phyloP scores from a whole-genome alignment of 2,888 invertebrate species.

The Archaeoteleia sp. region DNA sequence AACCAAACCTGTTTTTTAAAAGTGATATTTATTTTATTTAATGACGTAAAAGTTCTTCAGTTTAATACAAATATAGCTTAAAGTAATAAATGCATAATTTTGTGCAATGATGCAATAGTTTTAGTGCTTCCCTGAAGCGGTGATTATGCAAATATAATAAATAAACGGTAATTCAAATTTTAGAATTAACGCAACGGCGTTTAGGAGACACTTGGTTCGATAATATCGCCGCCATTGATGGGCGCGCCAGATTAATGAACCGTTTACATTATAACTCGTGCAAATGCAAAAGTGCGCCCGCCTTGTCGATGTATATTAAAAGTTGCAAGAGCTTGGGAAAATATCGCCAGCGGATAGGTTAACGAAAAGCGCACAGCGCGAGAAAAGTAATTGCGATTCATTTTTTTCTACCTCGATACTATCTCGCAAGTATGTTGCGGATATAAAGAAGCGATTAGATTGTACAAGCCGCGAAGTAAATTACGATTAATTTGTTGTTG shows the following conservation, averaged over 20 bases:
- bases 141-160: constrained; percentile 45
- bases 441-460: constrained; percentile 2
- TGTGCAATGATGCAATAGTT: too few species aligned
- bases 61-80: too few species aligned
- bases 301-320: neutral
- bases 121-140: too few species aligned
- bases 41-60: too few species aligned
- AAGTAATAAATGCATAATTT: too few species aligned
- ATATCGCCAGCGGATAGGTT: constrained; percentile 18
- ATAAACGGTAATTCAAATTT: constrained; percentile 23
- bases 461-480: neutral
- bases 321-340: constrained; percentile 3
- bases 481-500: neutral
- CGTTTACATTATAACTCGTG: constrained; percentile 21
- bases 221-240: constrained; percentile 27
- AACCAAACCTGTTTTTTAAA: too few species aligned
- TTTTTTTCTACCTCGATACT: neutral
- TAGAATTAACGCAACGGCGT: constrained; percentile 9
- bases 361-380: constrained; percentile 5
- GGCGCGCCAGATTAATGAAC: constrained; percentile 26
- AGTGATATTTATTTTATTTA: too few species aligned
- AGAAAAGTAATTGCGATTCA: neutral
- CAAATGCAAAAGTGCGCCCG: too few species aligned
- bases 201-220: constrained; percentile 27
- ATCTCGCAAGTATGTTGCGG: neutral